Evolutionary conservation across 2,888 invertebrate species (phyloP), one percentile per base, ranked within the genome.

Genomic region (Corythucha ciliata): DNA sequence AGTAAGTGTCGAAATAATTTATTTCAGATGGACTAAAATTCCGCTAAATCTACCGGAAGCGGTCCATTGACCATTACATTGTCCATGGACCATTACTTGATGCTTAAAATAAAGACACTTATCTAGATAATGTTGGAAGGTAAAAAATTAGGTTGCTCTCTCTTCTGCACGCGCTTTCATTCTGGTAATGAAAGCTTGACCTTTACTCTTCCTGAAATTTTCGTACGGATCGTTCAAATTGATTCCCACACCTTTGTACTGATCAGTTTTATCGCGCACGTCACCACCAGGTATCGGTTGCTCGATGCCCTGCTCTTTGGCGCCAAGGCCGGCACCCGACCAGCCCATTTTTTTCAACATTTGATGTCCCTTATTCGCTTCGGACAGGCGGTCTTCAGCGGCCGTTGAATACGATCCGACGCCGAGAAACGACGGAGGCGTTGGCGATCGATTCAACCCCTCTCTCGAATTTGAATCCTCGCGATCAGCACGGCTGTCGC

Each of bases 321-420:
- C 85, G 16, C 97, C 97, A 8, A 98, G 74, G 7, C 97, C 97
- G 33, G 81, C 81, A 32, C 96, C 96, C 55, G 85, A 81, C 97
- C 97, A 98, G 3, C 96, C 97, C 96, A 98, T 97, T 74, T 93
- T 93, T 70, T 84, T 86, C 55, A 97, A 75, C 72, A 98, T 78
- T 71, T 94, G 93, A 71, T 97, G 97, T 0, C 97, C 97, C 67
- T 93, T 94, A 71, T 97, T 97, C 56, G 82, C 82, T 52, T 89
- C 79, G 65, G 92, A 91, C 53, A 88, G 54, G 45, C 67, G 66
- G 53, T 84, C 84, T 59, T 81, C 75, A 1, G 74, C 40, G 5
- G 52, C 36, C 22, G 48, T 47, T 8, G 24, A 70, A 52, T 67
- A 69, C 55, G 69, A 72, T 18, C 67, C 68, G 18, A 65, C 62